Percentiles rank a stretch among this genome's conserved stretches.
phyloP scores from a whole-genome alignment of 2,113 vertebrate species.

The Rhombomys opimus region DNA sequence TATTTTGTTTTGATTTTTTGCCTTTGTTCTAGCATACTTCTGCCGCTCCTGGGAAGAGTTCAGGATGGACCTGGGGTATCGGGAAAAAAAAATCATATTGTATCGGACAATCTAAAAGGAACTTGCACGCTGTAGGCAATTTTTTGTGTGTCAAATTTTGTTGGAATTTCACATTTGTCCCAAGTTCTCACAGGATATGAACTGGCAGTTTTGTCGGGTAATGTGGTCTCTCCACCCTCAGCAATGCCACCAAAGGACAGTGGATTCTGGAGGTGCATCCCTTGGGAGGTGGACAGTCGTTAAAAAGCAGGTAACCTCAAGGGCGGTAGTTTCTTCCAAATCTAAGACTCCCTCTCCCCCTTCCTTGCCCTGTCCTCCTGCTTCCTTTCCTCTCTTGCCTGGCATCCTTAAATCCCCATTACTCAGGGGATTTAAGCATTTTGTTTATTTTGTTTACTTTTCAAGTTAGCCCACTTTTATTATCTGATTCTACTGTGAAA shows the following conservation, averaged over 20 bases:
- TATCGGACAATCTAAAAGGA: constrained; percentile 74
- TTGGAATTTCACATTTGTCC: not conserved
- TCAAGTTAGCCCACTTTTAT: constrained; percentile 35
- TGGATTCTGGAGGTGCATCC: constrained; percentile 68
- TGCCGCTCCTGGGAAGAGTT: constrained; percentile 72
- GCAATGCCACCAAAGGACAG: constrained; percentile 61
- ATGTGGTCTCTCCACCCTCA: not conserved
- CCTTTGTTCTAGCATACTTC: constrained; percentile 78
- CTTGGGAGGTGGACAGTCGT: constrained; percentile 65
- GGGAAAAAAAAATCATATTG: constrained; percentile 64
- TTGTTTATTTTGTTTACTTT: constrained; percentile 45
- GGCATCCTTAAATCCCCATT: constrained; percentile 32
- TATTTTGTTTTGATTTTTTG: not conserved
- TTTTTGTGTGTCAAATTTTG: constrained; percentile 54
- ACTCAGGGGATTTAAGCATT: constrained; percentile 76
- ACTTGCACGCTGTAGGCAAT: constrained; percentile 67
- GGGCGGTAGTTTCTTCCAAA: constrained; percentile 78
- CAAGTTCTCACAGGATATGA: not conserved
- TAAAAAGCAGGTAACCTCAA: constrained; percentile 74
- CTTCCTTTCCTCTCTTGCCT: constrained; percentile 33
- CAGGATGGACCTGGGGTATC: constrained; percentile 63
- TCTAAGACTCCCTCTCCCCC: constrained; percentile 34
- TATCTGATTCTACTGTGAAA: constrained; percentile 72
- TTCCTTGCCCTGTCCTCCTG: not conserved
- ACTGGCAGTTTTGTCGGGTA: constrained; percentile 59